A percentile compares a stretch with the other conserved stretches of the same genome.
phyloP scores from a whole-genome alignment of 2,888 invertebrate species.

The Drosophila formosana region DNA sequence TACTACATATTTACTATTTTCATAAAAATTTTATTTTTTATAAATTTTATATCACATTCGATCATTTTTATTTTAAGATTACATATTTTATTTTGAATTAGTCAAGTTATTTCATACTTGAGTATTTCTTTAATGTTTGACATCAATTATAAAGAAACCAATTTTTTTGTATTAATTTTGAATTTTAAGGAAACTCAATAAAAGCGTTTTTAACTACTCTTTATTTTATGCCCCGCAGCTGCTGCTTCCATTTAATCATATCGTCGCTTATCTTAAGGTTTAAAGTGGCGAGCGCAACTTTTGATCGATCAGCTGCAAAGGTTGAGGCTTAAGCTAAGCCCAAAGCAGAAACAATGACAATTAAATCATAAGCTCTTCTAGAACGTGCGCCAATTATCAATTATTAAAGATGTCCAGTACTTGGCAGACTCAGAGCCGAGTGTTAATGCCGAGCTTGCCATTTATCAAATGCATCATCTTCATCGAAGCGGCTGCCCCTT shows the following conservation, averaged over 20 bases:
- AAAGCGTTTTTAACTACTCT: not conserved
- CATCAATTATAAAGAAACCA: too few relatives aligned
- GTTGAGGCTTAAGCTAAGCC: constrained; percentile 8
- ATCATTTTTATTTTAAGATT: too few relatives aligned
- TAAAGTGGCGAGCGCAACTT: constrained; percentile 1
- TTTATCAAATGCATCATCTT: constrained; percentile 59
- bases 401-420: constrained; percentile 35
- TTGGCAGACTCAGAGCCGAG: constrained; percentile 18
- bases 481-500: constrained; percentile 28
- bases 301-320: constrained; percentile 1
- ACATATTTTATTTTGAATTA: too few relatives aligned
- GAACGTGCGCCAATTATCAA: constrained; percentile 41
- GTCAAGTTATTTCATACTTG: too few relatives aligned
- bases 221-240: not conserved
- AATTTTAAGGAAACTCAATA: not conserved
- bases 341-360: constrained; percentile 11
- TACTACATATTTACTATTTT: too few relatives aligned
- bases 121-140: too few relatives aligned
- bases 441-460: constrained; percentile 55
- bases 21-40: too few relatives aligned
- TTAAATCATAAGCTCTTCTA: constrained; percentile 31
- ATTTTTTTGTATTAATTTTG: not conserved
- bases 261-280: constrained; percentile 21
- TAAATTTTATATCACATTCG: too few relatives aligned
- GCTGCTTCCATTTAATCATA: not conserved